A percentile compares a stretch with the other conserved stretches of the same genome.
These are phyloP conservation scores for Lepidotrigona ventralis DNA, from an alignment of 1,140 invertebrate genomes.

Conservation along the genomic window DNA sequence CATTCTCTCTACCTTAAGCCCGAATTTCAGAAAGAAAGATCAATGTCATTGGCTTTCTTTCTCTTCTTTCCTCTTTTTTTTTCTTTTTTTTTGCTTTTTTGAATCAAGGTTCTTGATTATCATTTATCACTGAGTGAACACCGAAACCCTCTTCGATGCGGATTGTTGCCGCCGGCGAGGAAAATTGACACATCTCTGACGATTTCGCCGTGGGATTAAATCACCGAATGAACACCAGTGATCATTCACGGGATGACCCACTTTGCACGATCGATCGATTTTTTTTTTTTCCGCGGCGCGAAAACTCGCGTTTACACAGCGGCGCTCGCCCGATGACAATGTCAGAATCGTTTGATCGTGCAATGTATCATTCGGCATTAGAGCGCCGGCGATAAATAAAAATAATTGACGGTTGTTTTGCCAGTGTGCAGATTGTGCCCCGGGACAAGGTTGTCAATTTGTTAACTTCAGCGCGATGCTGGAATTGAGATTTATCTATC, in stretches of 20 bases:
- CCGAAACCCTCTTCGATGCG: constrained; percentile 4
- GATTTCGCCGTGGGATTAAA: constrained; percentile 23
- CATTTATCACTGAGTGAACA: constrained; percentile 24
- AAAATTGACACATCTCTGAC: constrained; percentile 16
- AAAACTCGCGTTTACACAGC: not conserved
- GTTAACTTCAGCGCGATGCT: not conserved
- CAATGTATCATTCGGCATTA: not conserved
- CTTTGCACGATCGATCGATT: constrained; percentile 38
- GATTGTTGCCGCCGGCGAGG: not conserved
- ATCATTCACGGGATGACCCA: constrained; percentile 48
- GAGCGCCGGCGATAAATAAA: not conserved
- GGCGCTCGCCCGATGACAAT: not conserved
- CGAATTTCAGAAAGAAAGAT: not conserved
- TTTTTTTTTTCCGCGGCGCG: constrained; percentile 4
- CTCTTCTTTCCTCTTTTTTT: too few relatives aligned
- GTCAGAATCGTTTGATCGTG: not conserved
- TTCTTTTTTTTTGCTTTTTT: not conserved
- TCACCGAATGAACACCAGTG: constrained; percentile 1
- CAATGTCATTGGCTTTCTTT: too few relatives aligned
- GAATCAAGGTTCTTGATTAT: constrained; percentile 17
- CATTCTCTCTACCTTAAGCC: not conserved
- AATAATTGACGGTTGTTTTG: not conserved
- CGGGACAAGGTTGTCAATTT: not conserved
- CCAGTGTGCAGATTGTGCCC: too few relatives aligned
- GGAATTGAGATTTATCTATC: not conserved